Evolutionary conservation across 2,888 invertebrate genomes (phyloP).

Genomic region (Neoaliturus tenellus): DNA sequence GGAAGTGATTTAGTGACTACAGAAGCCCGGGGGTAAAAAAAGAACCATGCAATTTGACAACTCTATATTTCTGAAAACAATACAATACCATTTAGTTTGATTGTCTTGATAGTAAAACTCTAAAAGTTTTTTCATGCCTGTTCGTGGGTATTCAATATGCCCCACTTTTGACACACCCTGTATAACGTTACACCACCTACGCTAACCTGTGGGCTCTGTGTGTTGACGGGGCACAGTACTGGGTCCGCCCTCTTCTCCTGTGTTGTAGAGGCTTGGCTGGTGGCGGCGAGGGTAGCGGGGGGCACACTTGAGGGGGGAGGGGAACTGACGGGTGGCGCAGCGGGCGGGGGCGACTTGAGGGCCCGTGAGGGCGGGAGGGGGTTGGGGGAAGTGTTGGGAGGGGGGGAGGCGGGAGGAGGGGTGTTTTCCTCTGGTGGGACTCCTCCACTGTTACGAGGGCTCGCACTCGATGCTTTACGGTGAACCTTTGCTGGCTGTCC

Average conservation of each 20-base stretch:
- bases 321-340: constrained; percentile 73
- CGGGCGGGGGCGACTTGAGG: constrained; percentile 66
- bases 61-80: too few species aligned
- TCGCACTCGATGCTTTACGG: constrained; percentile 16
- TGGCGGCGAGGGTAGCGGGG: constrained; percentile 15
- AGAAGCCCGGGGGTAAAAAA: too few species aligned
- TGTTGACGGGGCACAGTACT: constrained; percentile 50
- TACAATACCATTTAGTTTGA: too few species aligned
- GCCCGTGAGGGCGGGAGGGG: constrained; percentile 40
- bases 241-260: constrained; percentile 53
- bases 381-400: constrained; percentile 19
- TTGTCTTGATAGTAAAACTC: too few species aligned
- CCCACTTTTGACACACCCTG: too few species aligned
- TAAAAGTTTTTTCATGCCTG: too few species aligned
- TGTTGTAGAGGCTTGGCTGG: background rate
- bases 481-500: constrained; percentile 50
- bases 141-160: too few species aligned
- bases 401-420: constrained; percentile 7
- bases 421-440: constrained; percentile 14
- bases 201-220: constrained; percentile 57
- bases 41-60: too few species aligned
- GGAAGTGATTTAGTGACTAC: too few species aligned
- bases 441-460: constrained; percentile 46
- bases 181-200: too few species aligned
- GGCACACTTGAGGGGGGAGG: constrained; percentile 67